Conservation (phyloP, 2,888 invertebrate genomes). For the Lordiphosa andalusiaca region DNA sequence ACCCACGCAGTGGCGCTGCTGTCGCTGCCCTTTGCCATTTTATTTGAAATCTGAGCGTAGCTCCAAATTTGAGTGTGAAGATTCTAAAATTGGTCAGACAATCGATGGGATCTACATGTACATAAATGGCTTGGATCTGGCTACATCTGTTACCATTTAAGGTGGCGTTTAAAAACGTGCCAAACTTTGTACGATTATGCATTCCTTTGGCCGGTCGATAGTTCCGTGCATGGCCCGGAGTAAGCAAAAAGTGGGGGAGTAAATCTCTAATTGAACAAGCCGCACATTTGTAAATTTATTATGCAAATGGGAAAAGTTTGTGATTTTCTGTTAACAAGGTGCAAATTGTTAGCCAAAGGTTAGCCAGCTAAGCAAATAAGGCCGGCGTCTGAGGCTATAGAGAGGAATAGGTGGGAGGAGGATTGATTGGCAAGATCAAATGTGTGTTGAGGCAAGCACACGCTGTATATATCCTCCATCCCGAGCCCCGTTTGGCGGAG, state of each 20-base stretch:
- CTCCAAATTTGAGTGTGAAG: slow-evolving; percentile 27
- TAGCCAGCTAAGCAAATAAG: slow-evolving; percentile 42
- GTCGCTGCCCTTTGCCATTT: too few species aligned
- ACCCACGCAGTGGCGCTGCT: neutral
- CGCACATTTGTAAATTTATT: slow-evolving; percentile 40
- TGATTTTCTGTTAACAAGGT: slow-evolving; percentile 57
- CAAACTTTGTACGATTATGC: slow-evolving; percentile 18
- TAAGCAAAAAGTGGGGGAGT: too few species aligned
- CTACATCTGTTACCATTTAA: slow-evolving; percentile 19
- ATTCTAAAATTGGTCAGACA: slow-evolving; percentile 61
- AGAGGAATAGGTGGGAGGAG: slow-evolving; percentile 2
- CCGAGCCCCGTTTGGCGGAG: too few species aligned
- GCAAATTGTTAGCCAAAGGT: slow-evolving; percentile 49
- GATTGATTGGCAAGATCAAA: too few species aligned
- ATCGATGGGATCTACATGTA: slow-evolving; percentile 35
- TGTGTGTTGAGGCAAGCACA: too few species aligned
- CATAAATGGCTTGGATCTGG: slow-evolving; percentile 19
- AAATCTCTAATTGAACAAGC: slow-evolving; percentile 35
- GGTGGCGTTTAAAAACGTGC: slow-evolving; percentile 55
- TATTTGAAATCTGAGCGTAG: slow-evolving; percentile 10
- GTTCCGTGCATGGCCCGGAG: too few species aligned
- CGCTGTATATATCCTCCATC: too few species aligned
- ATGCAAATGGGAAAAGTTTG: slow-evolving; percentile 24
- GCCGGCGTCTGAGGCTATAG: slow-evolving; percentile 8
- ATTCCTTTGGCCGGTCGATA: slow-evolving; percentile 1